Conservation (phyloP, 2,888 invertebrate species). For the Actias luna region DNA sequence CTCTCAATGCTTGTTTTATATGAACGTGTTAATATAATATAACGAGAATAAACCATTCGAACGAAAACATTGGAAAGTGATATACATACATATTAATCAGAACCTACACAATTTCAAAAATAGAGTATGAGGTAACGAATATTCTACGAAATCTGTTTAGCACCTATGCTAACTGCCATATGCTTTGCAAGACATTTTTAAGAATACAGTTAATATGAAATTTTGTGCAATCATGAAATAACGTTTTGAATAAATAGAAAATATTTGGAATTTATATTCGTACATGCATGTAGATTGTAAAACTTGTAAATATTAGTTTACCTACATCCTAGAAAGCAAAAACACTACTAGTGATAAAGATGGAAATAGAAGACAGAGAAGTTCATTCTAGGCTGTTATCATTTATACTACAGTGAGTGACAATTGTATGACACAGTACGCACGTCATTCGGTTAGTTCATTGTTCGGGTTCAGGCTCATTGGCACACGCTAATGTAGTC, state of each 20-base stretch:
- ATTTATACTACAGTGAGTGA: conserved; percentile 11
- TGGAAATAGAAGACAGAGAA: conserved; percentile 6
- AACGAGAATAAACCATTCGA: background rate
- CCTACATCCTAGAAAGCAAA: background rate
- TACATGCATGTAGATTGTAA: too few relatives aligned
- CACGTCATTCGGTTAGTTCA: conserved; percentile 72
- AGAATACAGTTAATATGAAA: background rate
- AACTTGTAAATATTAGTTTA: too few relatives aligned
- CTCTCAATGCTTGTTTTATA: background rate
- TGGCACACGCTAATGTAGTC: conserved; percentile 73
- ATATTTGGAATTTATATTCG: too few relatives aligned
- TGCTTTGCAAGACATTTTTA: background rate
- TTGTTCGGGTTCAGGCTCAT: conserved; percentile 77
- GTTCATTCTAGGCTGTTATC: background rate
- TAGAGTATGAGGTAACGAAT: background rate
- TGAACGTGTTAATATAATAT: background rate
- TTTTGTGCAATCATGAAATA: background rate
- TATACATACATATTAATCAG: background rate
- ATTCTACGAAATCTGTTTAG: background rate
- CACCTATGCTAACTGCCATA: background rate
- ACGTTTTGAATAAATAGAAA: too few relatives aligned
- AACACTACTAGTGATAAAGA: background rate
- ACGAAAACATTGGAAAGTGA: background rate
- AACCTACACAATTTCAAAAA: conserved; percentile 3
- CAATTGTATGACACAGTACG: conserved; percentile 41